These are phyloP conservation scores for Diadophis punctatus DNA, from an alignment of 2,113 vertebrate species.

Conservation along the genomic window DNA sequence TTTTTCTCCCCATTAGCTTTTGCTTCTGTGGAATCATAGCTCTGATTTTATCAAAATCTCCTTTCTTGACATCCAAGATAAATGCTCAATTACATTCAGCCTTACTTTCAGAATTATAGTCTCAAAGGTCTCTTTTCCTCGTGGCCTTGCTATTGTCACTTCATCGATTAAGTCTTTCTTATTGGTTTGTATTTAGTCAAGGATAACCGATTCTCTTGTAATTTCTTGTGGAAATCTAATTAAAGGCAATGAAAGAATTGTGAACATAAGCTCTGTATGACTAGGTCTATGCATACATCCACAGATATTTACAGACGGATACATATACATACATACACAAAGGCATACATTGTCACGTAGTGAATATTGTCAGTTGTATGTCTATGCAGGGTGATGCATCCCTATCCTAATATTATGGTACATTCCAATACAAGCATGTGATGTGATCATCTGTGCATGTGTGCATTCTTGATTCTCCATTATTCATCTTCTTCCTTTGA, in stretches of 20 bases:
- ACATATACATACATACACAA: not conserved
- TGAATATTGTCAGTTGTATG: too few relatives aligned
- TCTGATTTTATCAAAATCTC: not conserved
- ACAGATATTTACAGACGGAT: not conserved
- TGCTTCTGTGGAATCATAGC: not conserved
- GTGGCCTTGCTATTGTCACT: not conserved
- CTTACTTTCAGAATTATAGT: not conserved
- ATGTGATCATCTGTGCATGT: too few relatives aligned
- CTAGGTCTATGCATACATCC: not conserved
- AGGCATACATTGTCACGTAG: too few relatives aligned
- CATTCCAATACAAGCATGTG: too few relatives aligned
- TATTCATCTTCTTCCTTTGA: too few relatives aligned
- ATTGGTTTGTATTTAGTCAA: not conserved
- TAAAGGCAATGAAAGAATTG: not conserved
- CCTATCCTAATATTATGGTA: too few relatives aligned
- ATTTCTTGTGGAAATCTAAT: not conserved
- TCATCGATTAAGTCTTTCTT: not conserved
- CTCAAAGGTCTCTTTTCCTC: not conserved
- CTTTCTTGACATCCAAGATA: not conserved
- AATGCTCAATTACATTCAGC: not conserved
- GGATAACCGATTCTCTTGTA: not conserved
- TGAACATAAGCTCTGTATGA: not conserved
- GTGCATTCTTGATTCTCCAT: too few relatives aligned
- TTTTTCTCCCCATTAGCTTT: not conserved
- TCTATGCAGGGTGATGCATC: too few relatives aligned